Evolutionary conservation across 2,113 vertebrate genomes (phyloP).

Genomic region (Bostrychus sinensis): DNA sequence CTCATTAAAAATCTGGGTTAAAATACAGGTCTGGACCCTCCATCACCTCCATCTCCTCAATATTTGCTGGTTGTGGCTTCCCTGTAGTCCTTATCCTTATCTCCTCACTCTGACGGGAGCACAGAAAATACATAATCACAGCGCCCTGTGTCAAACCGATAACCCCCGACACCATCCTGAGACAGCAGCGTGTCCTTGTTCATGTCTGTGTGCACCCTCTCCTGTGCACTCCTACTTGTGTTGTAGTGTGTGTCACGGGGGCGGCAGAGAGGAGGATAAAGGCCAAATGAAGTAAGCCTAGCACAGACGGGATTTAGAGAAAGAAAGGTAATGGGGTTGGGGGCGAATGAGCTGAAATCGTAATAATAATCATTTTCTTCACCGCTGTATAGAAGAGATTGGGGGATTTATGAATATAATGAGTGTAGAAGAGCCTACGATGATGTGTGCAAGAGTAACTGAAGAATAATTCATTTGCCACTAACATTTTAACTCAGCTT

Average conservation of each 20-base stretch:
- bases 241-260: constrained; percentile 55
- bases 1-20: too few relatives aligned
- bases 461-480: constrained; percentile 77
- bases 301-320: constrained; percentile 54
- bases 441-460: constrained; percentile 72
- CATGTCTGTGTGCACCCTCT: constrained; percentile 23
- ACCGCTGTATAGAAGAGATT: constrained; percentile 71
- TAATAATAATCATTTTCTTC: constrained; percentile 67
- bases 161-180: constrained; percentile 62
- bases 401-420: constrained; percentile 77
- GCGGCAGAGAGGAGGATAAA: constrained; percentile 50
- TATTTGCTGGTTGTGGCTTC: constrained; percentile 50
- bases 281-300: constrained; percentile 25
- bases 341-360: constrained; percentile 67
- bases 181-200: constrained; percentile 22
- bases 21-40: constrained; percentile 28
- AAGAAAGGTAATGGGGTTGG: constrained; percentile 73
- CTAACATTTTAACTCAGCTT: constrained; percentile 67
- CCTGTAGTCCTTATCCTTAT: constrained; percentile 61
- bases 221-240: constrained; percentile 22
- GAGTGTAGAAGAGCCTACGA: constrained; percentile 64
- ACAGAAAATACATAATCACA: constrained; percentile 72
- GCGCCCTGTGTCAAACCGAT: constrained; percentile 74
- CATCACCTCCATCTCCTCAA: constrained; percentile 29
- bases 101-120: constrained; percentile 58